These are phyloP conservation scores for Leguminivora glycinivorella DNA, from an alignment of 1,140 invertebrate species.

Conservation along the genomic window DNA sequence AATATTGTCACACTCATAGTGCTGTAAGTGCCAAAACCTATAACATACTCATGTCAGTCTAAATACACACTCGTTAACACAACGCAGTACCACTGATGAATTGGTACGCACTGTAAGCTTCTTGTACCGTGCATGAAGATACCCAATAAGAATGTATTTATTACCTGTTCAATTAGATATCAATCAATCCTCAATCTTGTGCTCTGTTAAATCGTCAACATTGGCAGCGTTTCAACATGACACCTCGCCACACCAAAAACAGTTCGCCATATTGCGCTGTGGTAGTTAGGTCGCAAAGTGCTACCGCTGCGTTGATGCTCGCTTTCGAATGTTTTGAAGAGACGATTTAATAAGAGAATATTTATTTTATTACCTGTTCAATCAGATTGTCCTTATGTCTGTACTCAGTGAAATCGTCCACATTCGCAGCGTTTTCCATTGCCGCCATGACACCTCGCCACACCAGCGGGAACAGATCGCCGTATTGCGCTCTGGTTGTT, in stretches of 20 bases:
- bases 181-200: slow-evolving; percentile 89
- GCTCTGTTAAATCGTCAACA: slow-evolving; percentile 88
- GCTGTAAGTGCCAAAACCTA: too few species aligned
- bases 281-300: slow-evolving; percentile 81
- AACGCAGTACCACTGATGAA: too few species aligned
- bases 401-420: slow-evolving; percentile 90
- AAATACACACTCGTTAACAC: too few species aligned
- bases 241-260: slow-evolving; percentile 83
- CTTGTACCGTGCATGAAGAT: too few species aligned
- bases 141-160: not conserved
- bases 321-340: not conserved
- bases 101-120: too few species aligned
- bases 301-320: slow-evolving; percentile 82
- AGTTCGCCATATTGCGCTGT: slow-evolving; percentile 82
- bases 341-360: not conserved
- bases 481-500: slow-evolving; percentile 80
- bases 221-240: slow-evolving; percentile 86
- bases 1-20: too few species aligned
- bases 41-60: too few species aligned
- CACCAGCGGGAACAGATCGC: slow-evolving; percentile 79
- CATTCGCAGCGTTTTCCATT: slow-evolving; percentile 85
- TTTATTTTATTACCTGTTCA: slow-evolving; percentile 56
- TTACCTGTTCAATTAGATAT: slow-evolving; percentile 74
- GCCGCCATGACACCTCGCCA: slow-evolving; percentile 86
- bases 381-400: slow-evolving; percentile 86